These are phyloP conservation scores for Nephrotoma guestfalica DNA, from an alignment of 2,888 invertebrate species.

Conservation along the genomic window DNA sequence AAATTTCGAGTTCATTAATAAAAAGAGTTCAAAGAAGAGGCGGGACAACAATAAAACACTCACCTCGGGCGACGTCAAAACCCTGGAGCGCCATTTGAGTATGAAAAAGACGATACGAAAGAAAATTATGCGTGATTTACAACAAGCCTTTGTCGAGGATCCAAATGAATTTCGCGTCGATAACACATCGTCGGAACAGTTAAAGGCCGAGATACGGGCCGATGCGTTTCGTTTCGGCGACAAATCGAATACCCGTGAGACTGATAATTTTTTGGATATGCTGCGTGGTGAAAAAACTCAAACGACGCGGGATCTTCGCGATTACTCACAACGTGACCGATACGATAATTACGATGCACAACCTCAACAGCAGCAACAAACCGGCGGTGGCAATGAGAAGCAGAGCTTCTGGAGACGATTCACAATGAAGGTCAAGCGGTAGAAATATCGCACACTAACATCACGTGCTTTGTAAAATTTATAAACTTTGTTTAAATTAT, in stretches of 20 bases:
- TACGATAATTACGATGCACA: slow-evolving; percentile 17
- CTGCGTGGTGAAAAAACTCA: slow-evolving; percentile 38
- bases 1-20: slow-evolving; percentile 15
- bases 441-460: slow-evolving; percentile 19
- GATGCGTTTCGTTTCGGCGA: slow-evolving; percentile 49
- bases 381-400: slow-evolving; percentile 33
- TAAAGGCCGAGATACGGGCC: slow-evolving; percentile 50
- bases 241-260: slow-evolving; percentile 31
- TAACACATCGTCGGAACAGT: slow-evolving; percentile 50
- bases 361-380: slow-evolving; percentile 26
- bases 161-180: slow-evolving; percentile 57
- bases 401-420: slow-evolving; percentile 54
- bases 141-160: slow-evolving; percentile 58
- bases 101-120: slow-evolving; percentile 79
- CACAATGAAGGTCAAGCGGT: slow-evolving; percentile 55
- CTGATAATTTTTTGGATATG: slow-evolving; percentile 49
- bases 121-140: slow-evolving; percentile 71
- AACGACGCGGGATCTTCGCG: slow-evolving; percentile 27
- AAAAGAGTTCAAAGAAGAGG: slow-evolving; percentile 37
- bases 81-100: slow-evolving; percentile 64
- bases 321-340: slow-evolving; percentile 20
- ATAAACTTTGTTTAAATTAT: not conserved
- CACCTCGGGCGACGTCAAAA: slow-evolving; percentile 53
- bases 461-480: not conserved
- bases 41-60: slow-evolving; percentile 55